A percentile compares a stretch with the other conserved stretches of the same genome.
Evolutionary conservation across 2,797 vertebrate species (phyloP).

Genomic region (Poecile montanus): DNA sequence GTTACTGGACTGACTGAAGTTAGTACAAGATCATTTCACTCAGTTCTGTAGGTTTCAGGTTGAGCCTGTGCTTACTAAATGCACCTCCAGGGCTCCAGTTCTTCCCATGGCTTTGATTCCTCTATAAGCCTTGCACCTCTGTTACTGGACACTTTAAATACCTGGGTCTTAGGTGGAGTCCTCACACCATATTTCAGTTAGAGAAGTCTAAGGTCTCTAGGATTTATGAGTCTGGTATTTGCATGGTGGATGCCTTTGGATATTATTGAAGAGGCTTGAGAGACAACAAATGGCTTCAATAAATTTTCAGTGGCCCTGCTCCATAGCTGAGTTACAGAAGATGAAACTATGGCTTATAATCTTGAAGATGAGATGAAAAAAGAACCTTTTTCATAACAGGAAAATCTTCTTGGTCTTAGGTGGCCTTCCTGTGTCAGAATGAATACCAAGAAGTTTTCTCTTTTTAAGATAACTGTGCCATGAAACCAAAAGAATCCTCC

Average conservation of each 20-base stretch:
- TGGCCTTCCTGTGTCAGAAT: not conserved
- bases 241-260: not conserved
- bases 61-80: not conserved
- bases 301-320: not conserved
- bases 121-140: not conserved
- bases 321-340: not conserved
- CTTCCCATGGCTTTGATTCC: not conserved
- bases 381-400: not conserved
- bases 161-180: not conserved
- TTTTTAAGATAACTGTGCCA: not conserved
- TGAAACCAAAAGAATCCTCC: constrained; percentile 43
- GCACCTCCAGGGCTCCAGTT: not conserved
- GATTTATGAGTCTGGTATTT: not conserved
- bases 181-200: not conserved
- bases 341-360: not conserved
- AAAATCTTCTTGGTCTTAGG: not conserved
- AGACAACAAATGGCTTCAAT: not conserved
- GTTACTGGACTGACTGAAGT: not conserved
- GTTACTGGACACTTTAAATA: not conserved
- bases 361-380: not conserved
- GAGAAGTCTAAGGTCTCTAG: not conserved
- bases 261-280: not conserved
- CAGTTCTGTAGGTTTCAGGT: not conserved
- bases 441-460: not conserved
- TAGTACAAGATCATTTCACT: not conserved